A percentile compares a stretch with the other conserved stretches of the same genome.
Evolutionary conservation across 2,797 vertebrate genomes (phyloP).

Genomic region (Clarias fuscus): DNA sequence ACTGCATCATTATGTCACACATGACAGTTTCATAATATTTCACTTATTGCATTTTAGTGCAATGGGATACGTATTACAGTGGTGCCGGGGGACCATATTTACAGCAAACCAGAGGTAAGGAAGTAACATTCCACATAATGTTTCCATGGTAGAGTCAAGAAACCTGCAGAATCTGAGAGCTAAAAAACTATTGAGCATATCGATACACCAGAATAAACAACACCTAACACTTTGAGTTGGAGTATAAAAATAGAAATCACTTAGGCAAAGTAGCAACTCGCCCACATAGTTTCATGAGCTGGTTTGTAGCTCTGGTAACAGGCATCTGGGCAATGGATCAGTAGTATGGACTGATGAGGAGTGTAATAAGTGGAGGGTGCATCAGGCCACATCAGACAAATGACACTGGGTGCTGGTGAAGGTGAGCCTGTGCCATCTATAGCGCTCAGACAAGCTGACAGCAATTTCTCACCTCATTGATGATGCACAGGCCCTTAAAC

Average conservation of each 20-base stretch:
- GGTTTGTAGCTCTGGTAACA: conserved; percentile 26
- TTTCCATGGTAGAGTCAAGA: neutral
- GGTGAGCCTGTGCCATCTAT: conserved; percentile 70
- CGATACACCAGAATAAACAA: conserved; percentile 14
- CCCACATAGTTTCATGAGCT: conserved; percentile 25
- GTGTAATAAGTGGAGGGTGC: conserved; percentile 59
- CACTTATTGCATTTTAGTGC: conserved; percentile 58
- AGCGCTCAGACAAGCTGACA: conserved; percentile 70
- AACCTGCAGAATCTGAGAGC: neutral
- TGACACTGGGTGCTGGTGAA: conserved; percentile 65
- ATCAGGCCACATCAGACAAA: conserved; percentile 64
- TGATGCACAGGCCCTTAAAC: conserved; percentile 65
- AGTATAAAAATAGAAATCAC: conserved; percentile 18
- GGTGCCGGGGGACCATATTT: conserved; percentile 30
- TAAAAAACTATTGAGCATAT: neutral
- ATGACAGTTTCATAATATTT: conserved; percentile 53
- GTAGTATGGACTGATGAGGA: conserved; percentile 58
- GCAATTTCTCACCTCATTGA: conserved; percentile 67
- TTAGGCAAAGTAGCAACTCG: conserved; percentile 15
- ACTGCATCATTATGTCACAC: conserved; percentile 48
- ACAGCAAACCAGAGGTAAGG: conserved; percentile 24
- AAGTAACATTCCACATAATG: neutral
- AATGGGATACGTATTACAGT: conserved; percentile 39
- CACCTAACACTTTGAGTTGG: neutral
- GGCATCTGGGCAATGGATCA: conserved; percentile 45